Conservation (phyloP, 2,797 vertebrate genomes). For the Smutsia gigantea region DNA sequence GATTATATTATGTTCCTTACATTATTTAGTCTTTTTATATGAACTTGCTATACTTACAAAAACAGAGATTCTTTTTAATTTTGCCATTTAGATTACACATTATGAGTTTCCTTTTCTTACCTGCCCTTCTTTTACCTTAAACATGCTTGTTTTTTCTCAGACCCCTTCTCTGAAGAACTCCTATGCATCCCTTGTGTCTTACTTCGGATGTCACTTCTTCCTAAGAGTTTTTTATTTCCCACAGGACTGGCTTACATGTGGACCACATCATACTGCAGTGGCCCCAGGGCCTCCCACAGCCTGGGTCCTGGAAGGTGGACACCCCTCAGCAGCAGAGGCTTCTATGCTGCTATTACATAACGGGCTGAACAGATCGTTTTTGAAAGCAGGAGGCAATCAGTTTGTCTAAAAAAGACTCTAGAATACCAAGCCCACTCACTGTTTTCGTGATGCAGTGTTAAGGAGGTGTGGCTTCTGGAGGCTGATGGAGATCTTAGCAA, state of each 20-base stretch:
- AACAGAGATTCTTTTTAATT: not conserved
- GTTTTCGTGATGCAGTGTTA: too few relatives aligned
- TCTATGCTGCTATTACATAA: too few relatives aligned
- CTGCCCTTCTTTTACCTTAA: not conserved
- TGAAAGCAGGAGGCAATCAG: not conserved
- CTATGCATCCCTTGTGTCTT: not conserved
- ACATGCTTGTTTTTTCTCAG: not conserved
- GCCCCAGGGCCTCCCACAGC: too few relatives aligned
- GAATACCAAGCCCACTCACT: too few relatives aligned
- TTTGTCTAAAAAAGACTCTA: not conserved
- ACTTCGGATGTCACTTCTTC: not conserved
- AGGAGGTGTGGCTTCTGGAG: accelerated
- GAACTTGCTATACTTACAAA: not conserved
- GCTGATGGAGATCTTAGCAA: too few relatives aligned
- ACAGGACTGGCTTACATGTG: too few relatives aligned
- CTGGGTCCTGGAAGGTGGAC: too few relatives aligned
- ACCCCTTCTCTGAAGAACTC: not conserved
- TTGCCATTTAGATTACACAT: not conserved
- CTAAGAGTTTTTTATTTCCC: not conserved
- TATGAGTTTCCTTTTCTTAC: not conserved
- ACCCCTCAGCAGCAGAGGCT: too few relatives aligned
- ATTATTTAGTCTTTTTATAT: not conserved
- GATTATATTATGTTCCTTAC: not conserved
- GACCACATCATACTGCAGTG: accelerated
- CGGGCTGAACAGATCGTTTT: not conserved